These are phyloP conservation scores for Acipenser transmontanus DNA, from an alignment of 2,797 vertebrate species.

Conservation along the genomic window DNA sequence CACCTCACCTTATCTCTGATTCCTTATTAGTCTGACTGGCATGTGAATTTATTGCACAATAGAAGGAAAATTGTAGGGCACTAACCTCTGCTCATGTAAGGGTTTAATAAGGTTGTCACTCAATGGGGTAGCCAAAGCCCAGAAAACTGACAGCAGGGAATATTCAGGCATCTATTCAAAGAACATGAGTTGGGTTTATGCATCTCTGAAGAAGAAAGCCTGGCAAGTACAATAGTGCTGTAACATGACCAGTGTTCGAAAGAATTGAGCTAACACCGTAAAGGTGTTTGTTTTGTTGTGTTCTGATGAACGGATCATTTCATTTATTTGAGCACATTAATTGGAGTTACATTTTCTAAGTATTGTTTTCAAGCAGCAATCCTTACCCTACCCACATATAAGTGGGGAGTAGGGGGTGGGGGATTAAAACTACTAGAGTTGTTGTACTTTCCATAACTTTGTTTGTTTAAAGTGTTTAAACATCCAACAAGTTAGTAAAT, in stretches of 20 bases:
- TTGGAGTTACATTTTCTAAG: background rate
- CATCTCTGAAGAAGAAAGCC: background rate
- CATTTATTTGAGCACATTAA: background rate
- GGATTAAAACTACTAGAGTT: too few relatives aligned
- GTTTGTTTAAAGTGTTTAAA: too few relatives aligned
- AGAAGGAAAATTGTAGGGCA: background rate
- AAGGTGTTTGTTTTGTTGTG: background rate
- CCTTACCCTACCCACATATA: background rate
- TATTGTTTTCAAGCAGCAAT: background rate
- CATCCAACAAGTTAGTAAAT: too few relatives aligned
- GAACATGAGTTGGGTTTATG: conserved; percentile 1
- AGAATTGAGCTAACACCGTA: background rate
- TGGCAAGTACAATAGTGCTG: background rate
- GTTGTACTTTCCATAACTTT: too few relatives aligned
- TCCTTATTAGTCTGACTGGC: background rate
- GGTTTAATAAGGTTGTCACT: conserved; percentile 6
- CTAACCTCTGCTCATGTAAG: background rate
- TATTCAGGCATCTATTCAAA: conserved; percentile 7
- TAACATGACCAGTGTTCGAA: conserved; percentile 1
- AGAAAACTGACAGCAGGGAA: conserved; percentile 17
- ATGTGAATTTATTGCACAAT: background rate
- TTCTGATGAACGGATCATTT: background rate
- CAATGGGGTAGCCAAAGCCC: conserved; percentile 1
- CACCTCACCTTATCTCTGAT: too few relatives aligned
- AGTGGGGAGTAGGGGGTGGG: too few relatives aligned